Conservation (phyloP, 2,888 invertebrate species). For the Cyclophora albipunctata region DNA sequence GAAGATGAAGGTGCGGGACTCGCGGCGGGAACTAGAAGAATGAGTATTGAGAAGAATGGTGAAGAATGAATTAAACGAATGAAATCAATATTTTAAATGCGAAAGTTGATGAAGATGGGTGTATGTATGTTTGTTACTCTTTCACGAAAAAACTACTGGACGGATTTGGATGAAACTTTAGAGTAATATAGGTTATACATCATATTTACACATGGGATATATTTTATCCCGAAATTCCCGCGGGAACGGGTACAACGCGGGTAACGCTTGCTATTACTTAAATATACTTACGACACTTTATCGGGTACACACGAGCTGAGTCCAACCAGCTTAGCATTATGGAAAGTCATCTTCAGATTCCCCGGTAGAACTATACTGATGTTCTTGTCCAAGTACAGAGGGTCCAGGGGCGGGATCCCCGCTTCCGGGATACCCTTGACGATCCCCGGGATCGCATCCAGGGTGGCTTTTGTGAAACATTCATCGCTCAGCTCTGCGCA, state of each 20-base stretch:
- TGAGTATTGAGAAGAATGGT: not conserved
- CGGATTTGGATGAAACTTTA: too few relatives aligned
- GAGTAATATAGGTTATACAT: too few relatives aligned
- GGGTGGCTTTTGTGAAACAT: slow-evolving; percentile 63
- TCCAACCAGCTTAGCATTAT: slow-evolving; percentile 56
- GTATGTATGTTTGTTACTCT: too few relatives aligned
- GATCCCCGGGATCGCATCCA: slow-evolving; percentile 61
- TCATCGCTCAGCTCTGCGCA: slow-evolving; percentile 57
- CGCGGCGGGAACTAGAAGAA: slow-evolving; percentile 46
- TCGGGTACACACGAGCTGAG: slow-evolving; percentile 56
- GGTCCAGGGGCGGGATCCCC: slow-evolving; percentile 55
- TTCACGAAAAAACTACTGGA: too few relatives aligned
- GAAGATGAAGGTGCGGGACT: slow-evolving; percentile 55
- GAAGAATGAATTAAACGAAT: too few relatives aligned
- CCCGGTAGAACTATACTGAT: slow-evolving; percentile 62
- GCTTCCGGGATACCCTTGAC: slow-evolving; percentile 64
- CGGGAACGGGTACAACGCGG: too few relatives aligned
- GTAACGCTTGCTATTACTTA: too few relatives aligned
- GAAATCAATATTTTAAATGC: too few relatives aligned
- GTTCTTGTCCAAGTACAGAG: slow-evolving; percentile 52
- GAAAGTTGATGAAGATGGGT: too few relatives aligned
- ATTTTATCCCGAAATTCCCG: too few relatives aligned
- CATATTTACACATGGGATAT: too few relatives aligned
- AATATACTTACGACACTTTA: slow-evolving; percentile 61
- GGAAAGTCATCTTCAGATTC: slow-evolving; percentile 64